Evolutionary conservation across 2,113 vertebrate genomes (phyloP).

Genomic region (Chloropsis cyanopogon): DNA sequence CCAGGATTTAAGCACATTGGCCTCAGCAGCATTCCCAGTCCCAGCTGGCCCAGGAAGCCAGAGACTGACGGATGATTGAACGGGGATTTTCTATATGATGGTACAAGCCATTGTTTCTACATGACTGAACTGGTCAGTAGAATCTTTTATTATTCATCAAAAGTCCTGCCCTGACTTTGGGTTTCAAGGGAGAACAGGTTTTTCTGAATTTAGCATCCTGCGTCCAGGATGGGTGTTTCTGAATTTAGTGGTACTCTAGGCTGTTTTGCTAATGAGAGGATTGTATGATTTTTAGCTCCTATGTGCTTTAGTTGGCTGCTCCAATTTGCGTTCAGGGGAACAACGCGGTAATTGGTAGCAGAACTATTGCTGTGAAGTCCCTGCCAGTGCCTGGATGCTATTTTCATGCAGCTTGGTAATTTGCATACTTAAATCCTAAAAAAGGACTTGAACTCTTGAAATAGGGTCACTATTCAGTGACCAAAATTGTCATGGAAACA

Average conservation of each 20-base stretch:
- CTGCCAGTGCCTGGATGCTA: not conserved
- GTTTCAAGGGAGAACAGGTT: not conserved
- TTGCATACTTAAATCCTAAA: not conserved
- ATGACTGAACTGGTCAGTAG: not conserved
- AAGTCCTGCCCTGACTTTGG: not conserved
- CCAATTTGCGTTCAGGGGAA: not conserved
- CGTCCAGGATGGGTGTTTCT: not conserved
- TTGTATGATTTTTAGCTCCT: slow-evolving; percentile 16
- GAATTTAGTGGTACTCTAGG: not conserved
- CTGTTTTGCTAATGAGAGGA: not conserved
- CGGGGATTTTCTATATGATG: not conserved
- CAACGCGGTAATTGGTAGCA: not conserved
- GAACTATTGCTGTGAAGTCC: not conserved
- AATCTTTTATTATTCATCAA: not conserved
- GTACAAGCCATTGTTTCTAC: not conserved
- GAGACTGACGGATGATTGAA: not conserved
- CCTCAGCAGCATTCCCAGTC: not conserved
- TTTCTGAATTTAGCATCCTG: not conserved
- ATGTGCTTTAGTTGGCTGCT: not conserved
- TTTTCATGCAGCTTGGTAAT: slow-evolving; percentile 8
- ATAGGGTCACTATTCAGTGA: not conserved
- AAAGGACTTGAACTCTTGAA: slow-evolving; percentile 19
- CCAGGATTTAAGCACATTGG: not conserved
- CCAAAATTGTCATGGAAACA: slow-evolving; percentile 23
- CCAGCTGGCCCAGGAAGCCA: not conserved